Evolutionary conservation across 23 tunicate species (phyloP), one percentile per base, ranked within the genome.

Genomic region (Botrylloides violaceus): DNA sequence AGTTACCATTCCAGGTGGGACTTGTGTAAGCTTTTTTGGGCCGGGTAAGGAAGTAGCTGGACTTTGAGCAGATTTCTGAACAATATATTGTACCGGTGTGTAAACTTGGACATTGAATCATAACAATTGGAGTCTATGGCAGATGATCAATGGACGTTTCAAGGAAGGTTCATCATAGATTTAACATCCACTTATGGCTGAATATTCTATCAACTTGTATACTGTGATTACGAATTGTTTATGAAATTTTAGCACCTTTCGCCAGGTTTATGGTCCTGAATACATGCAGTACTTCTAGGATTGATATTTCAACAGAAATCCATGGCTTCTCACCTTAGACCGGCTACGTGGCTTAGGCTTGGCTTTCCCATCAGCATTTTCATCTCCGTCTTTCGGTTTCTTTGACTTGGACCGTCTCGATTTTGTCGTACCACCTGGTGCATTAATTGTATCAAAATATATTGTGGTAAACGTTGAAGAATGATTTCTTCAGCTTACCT

Each of bases 241-340:
- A n/a, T n/a, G n/a, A n/a, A n/a, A n/a, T n/a, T n/a, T n/a, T n/a
- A n/a, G n/a, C n/a, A n/a, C n/a, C n/a, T n/a, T n/a, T n/a, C n/a
- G n/a, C n/a, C n/a, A n/a, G n/a, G n/a, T n/a, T n/a, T n/a, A n/a
- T n/a, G n/a, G n/a, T n/a, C n/a, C n/a, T n/a, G n/a, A n/a, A n/a
- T n/a, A n/a, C n/a, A n/a, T n/a, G n/a, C n/a, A n/a, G n/a, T n/a
- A n/a, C n/a, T n/a, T n/a, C n/a, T n/a, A n/a, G n/a, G n/a, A n/a
- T n/a, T n/a, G n/a, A n/a, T n/a, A n/a, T n/a, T n/a, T n/a, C n/a
- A n/a, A n/a, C n/a, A n/a, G n/a, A n/a, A n/a, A n/a, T n/a, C n/a
- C n/a, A n/a, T n/a, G n/a, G n/a, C n/a, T n/a, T n/a, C n/a, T n/a
- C 4, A 81, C 86, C 76, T 87, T 87, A 18, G 82, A 71, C 80